Evolutionary conservation across 2,797 vertebrate genomes (phyloP), one percentile per base, ranked within the genome.

Genomic region (Brotula barbata): DNA sequence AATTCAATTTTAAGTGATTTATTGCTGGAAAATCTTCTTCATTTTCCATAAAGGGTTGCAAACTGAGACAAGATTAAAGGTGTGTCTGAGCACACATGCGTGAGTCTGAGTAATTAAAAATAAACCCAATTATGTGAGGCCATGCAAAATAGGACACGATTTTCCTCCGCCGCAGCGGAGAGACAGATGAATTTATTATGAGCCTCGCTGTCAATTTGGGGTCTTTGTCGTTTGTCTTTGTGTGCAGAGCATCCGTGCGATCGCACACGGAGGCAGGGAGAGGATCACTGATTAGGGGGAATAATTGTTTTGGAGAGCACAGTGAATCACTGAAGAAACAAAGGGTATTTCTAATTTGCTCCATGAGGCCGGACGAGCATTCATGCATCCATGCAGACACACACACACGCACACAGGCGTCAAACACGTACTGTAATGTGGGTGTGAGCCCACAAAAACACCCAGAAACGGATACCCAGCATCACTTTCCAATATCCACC

Each of bases 251-350:
- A 42, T 76, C 45, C 14, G 23, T 69, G 36, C 47, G 12, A 34
- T 56, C 58, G 22, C 14, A 57, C 66, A 42, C 0, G 66, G 52
- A 17, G 71, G 67, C 46, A 68, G 57, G 41, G 55, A 49, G 48
- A 47, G n/a, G n/a, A 58, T 37, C 37, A 1, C 49, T 34, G 0
- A 1, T 17, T 52, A 37, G 13, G 19, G 22, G 14, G 28, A 44
- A 22, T 13, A 37, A 17, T 37, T 14, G 9, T 22, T 41, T 34
- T 28, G 14, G 23, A 33, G 19, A 60, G 36, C 66, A 58, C 53
- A 60, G 47, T 44, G 69, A 84, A 64, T 81, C 68, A 75, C 53
- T 15, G 9, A 55, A 19, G 1, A 33, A 42, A 20, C 20, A 54
- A 4, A 57, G 28, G 1, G 39, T 7, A 42, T 51, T 64, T 58